Conservation (phyloP, 2,113 vertebrate genomes). For the Pithys albifrons region DNA sequence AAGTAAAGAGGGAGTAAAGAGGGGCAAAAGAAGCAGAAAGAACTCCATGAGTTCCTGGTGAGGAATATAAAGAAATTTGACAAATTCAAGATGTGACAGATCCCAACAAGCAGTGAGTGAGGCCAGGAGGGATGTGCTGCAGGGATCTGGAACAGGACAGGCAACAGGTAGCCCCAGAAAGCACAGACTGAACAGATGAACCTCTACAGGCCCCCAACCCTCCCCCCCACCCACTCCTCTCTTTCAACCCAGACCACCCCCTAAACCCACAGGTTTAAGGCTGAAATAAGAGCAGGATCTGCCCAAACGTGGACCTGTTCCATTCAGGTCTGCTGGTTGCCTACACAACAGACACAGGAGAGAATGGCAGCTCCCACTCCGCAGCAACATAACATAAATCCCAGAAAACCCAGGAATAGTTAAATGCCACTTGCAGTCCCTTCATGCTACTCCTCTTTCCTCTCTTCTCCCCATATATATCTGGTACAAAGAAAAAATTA, state of each 20-base stretch:
- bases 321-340: not conserved
- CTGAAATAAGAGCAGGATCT: not conserved
- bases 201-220: not conserved
- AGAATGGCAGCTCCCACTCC: not conserved
- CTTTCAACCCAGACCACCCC: not conserved
- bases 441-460: not conserved
- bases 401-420: not conserved
- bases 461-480: not conserved
- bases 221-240: not conserved
- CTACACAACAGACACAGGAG: not conserved
- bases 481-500: not conserved
- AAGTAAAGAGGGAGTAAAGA: not conserved
- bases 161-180: not conserved
- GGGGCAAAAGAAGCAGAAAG: not conserved
- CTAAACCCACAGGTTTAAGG: not conserved
- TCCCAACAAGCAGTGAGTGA: not conserved
- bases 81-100: not conserved
- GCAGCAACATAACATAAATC: rapidly evolving
- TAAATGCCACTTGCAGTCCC: not conserved
- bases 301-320: not conserved
- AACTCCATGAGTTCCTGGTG: not conserved
- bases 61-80: not conserved
- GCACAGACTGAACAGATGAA: not conserved
- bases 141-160: not conserved
- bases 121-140: not conserved